phyloP scores from a whole-genome alignment of 2,888 invertebrate species.

The Strigamia crassipes region DNA sequence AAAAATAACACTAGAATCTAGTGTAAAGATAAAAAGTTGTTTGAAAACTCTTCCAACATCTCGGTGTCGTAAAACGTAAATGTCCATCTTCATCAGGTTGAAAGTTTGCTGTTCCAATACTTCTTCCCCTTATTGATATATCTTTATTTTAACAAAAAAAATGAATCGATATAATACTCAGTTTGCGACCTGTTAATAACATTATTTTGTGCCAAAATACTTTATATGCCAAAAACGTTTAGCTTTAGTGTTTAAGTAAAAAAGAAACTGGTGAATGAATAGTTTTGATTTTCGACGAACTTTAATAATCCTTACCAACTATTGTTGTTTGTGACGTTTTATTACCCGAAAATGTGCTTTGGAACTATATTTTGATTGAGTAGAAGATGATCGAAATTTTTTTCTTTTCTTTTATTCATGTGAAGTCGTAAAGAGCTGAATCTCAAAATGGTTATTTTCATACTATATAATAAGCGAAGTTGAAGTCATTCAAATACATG shows the following conservation, averaged over 20 bases:
- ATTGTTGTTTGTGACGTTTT: conserved; percentile 14
- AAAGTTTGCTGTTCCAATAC: conserved; percentile 21
- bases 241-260: conserved; percentile 7
- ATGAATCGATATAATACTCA: conserved; percentile 6
- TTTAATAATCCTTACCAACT: background rate
- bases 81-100: conserved; percentile 21
- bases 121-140: background rate
- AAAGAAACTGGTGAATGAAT: conserved; percentile 16
- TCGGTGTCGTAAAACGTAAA: conserved; percentile 1
- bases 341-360: background rate
- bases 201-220: conserved; percentile 19
- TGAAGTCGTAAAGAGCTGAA: background rate
- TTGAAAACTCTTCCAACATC: conserved; percentile 15
- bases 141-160: background rate
- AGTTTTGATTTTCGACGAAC: background rate
- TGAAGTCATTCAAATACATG: background rate
- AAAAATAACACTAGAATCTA: conserved; percentile 7
- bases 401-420: background rate
- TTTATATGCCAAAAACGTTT: conserved; percentile 10
- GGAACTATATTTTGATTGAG: background rate
- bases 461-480: background rate
- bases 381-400: background rate
- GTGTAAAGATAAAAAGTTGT: conserved; percentile 1
- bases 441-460: conserved; percentile 15
- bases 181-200: conserved; percentile 3